Percentiles rank a stretch among this genome's conserved stretches.
Evolutionary conservation across 2,797 vertebrate species (phyloP).

Genomic region (Pyrocephalus nanus): DNA sequence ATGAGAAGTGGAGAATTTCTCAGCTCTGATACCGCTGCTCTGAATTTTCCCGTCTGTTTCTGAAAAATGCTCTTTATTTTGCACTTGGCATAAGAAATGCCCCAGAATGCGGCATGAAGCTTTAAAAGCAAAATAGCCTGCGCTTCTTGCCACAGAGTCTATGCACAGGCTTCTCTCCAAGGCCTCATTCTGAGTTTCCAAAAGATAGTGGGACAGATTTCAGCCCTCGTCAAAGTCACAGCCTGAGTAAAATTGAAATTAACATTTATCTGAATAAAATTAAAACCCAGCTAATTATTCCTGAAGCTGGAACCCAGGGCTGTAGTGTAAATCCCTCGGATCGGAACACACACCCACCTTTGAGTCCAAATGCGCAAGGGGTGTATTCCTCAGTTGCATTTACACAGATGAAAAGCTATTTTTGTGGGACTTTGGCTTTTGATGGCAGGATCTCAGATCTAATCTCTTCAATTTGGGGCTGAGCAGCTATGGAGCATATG

Average conservation of each 20-base stretch:
- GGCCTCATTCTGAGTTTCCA: neutral
- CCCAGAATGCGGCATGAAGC: neutral
- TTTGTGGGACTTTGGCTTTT: slow-evolving; percentile 2
- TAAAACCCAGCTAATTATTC: neutral
- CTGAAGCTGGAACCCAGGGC: neutral
- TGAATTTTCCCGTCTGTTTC: neutral
- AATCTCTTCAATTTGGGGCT: neutral
- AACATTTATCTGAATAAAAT: neutral
- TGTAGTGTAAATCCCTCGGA: neutral
- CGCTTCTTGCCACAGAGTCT: neutral
- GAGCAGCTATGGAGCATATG: slow-evolving; percentile 19
- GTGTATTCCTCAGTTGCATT: neutral
- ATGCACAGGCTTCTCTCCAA: neutral
- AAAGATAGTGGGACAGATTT: neutral
- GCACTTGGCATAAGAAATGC: neutral
- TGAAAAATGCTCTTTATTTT: neutral
- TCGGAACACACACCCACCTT: neutral
- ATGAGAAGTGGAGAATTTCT: neutral
- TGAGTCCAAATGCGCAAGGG: neutral
- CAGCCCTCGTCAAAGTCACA: neutral
- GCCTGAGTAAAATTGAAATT: neutral
- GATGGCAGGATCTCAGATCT: neutral
- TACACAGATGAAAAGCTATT: neutral
- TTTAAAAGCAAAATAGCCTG: neutral
- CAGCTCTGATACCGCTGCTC: neutral